Evolutionary conservation across 1,140 invertebrate species (phyloP).

Genomic region (Aporrectodea caliginosa): DNA sequence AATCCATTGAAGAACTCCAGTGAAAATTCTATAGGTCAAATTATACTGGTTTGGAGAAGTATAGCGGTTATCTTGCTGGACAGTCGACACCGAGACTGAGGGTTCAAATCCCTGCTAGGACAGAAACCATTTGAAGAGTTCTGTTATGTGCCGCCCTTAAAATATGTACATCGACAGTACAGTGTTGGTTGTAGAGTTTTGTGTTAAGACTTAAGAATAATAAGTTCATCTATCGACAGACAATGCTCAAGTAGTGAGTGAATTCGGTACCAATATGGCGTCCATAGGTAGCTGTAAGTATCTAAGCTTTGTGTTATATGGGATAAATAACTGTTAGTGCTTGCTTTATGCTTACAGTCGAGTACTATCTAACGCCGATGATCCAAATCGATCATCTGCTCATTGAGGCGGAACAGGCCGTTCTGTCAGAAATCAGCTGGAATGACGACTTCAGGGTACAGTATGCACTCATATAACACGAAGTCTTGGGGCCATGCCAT

Average conservation of each 20-base stretch:
- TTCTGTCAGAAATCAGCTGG: conserved; percentile 6
- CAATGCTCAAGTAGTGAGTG: background rate
- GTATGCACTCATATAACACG: background rate
- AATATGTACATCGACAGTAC: too few species aligned
- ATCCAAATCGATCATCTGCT: conserved; percentile 20
- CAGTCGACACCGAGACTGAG: too few species aligned
- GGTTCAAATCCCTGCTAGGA: too few species aligned
- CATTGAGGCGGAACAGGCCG: conserved; percentile 18
- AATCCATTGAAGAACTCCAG: too few species aligned
- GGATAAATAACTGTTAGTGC: background rate
- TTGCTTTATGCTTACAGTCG: background rate
- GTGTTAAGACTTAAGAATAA: background rate
- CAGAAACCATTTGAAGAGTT: too few species aligned
- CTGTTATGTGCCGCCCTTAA: too few species aligned
- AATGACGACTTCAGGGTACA: conserved; percentile 17
- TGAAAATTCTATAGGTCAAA: too few species aligned
- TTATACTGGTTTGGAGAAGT: too few species aligned
- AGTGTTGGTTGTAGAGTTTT: background rate
- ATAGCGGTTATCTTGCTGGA: too few species aligned
- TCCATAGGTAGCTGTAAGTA: too few species aligned
- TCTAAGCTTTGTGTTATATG: background rate
- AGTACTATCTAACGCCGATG: conserved; percentile 12
- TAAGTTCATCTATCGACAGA: background rate
- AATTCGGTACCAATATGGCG: background rate
- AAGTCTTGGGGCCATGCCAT: background rate